Percentiles rank a stretch among this genome's conserved stretches.
Evolutionary conservation across 2,797 vertebrate species (phyloP).

Genomic region (Tenualosa thibaudeaui): DNA sequence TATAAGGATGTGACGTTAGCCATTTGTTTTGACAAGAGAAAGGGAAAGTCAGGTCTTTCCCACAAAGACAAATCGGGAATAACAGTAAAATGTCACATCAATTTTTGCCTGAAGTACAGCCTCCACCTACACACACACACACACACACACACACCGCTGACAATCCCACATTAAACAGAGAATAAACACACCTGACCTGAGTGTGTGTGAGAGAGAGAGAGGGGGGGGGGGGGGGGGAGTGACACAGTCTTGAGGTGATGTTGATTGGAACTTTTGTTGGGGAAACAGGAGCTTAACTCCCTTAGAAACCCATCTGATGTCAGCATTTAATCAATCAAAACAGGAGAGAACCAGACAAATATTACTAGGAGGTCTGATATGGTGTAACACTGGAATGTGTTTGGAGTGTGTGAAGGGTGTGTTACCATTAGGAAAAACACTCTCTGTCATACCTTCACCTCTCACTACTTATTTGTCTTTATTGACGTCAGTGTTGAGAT

Average conservation of each 20-base stretch:
- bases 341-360: neutral
- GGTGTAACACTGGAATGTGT: neutral
- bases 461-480: neutral
- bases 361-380: too few relatives aligned
- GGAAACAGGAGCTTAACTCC: neutral
- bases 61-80: neutral
- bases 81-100: neutral
- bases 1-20: too few relatives aligned
- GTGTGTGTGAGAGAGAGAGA: neutral
- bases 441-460: neutral
- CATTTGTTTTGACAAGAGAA: too few relatives aligned
- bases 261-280: neutral
- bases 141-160: neutral
- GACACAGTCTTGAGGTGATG: neutral
- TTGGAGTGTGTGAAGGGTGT: too few relatives aligned
- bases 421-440: neutral
- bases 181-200: neutral
- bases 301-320: neutral
- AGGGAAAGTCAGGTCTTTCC: neutral
- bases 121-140: neutral
- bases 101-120: neutral
- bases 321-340: neutral
- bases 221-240: neutral
- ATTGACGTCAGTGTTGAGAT: too few relatives aligned
- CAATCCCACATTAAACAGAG: neutral